A percentile compares a stretch with the other conserved stretches of the same genome.
Conservation (phyloP, 2,888 invertebrate genomes). For the Auanema sp. region DNA sequence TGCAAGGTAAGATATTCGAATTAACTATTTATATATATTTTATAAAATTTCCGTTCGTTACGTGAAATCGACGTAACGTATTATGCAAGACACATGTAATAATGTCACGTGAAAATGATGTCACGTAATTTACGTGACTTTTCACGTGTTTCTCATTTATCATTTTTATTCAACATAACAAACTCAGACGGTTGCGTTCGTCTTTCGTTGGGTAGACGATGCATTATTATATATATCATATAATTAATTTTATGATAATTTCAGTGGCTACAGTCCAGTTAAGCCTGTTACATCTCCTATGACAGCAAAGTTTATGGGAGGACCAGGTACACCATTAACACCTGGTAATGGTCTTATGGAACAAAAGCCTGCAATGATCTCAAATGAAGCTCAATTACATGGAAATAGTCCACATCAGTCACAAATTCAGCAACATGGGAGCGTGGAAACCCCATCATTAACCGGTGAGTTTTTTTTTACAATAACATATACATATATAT, state of each 20-base stretch:
- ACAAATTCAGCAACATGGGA: constrained; percentile 14
- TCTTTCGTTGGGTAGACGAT: too few relatives aligned
- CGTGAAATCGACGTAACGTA: too few relatives aligned
- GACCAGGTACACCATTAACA: constrained; percentile 12
- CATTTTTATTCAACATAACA: too few relatives aligned
- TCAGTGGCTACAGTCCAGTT: constrained; percentile 14
- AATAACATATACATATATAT: not conserved
- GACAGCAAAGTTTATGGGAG: constrained; percentile 3
- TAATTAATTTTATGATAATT: too few relatives aligned
- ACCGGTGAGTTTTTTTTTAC: constrained; percentile 5
- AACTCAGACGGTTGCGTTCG: too few relatives aligned
- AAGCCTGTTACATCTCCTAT: constrained; percentile 13
- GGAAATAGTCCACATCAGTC: constrained; percentile 4
- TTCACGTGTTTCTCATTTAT: too few relatives aligned
- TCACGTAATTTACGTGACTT: too few relatives aligned
- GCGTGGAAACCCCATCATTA: constrained; percentile 15
- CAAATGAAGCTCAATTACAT: constrained; percentile 7
- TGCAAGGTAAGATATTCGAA: constrained; percentile 9
- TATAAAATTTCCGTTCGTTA: not conserved
- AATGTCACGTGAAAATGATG: too few relatives aligned
- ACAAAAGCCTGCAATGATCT: not conserved
- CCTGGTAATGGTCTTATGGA: not conserved
- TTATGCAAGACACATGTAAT: too few relatives aligned
- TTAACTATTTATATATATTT: not conserved
- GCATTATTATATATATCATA: too few relatives aligned